These are phyloP conservation scores for Uromys caudimaculatus DNA, from an alignment of 2,797 vertebrate species.

Conservation along the genomic window DNA sequence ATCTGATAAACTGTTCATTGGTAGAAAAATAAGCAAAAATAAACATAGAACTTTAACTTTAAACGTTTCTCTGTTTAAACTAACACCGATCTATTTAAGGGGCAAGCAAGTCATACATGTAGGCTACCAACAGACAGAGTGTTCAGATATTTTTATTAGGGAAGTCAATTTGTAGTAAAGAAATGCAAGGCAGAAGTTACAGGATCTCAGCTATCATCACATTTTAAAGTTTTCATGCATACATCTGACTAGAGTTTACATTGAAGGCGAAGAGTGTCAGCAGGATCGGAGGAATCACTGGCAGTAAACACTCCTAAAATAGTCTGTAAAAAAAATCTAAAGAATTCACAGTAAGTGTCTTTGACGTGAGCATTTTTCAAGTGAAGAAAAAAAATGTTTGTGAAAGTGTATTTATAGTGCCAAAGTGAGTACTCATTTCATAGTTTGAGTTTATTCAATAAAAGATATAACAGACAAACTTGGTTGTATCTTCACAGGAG, in stretches of 20 bases:
- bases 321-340: not conserved
- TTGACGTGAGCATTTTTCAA: not conserved
- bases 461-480: not conserved
- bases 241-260: not conserved
- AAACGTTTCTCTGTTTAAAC: not conserved
- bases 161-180: not conserved
- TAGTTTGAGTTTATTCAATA: not conserved
- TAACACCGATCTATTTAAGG: not conserved
- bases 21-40: slow-evolving; percentile 17
- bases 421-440: slow-evolving; percentile 41
- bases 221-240: not conserved
- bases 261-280: not conserved
- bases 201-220: not conserved
- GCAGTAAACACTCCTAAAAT: not conserved
- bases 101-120: not conserved
- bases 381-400: not conserved
- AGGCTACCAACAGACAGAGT: not conserved
- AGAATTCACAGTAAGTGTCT: not conserved
- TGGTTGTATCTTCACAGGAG: not conserved
- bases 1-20: not conserved
- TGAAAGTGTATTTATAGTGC: not conserved
- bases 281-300: not conserved
- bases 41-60: not conserved
- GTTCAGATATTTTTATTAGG: not conserved
- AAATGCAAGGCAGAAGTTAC: not conserved